Evolutionary conservation across 2,797 vertebrate genomes (phyloP), one percentile per base, ranked within the genome.

Genomic region (Hipposideros larvatus): DNA sequence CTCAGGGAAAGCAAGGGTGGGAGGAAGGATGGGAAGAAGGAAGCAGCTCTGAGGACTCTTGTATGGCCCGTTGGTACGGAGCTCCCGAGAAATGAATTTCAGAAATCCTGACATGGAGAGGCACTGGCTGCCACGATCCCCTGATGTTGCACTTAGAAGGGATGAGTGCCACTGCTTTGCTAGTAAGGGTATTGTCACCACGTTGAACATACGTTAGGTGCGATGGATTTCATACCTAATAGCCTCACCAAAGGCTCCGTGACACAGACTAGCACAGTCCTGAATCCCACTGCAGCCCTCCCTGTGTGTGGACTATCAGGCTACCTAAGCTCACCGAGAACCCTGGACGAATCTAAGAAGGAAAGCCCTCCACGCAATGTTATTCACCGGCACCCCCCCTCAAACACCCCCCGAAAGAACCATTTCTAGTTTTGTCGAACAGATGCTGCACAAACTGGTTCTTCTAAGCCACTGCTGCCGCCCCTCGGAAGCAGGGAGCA

Each of bases 21-120:
- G 59, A 77, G 57, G 65, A 16, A 37, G 26, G 19, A 8, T 0
- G 21, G 57, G 22, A 18, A 24, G 15, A 21, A 0, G 0, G 28
- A 19, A 4, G 15, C 22, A 0, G 0, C 13, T 18, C 24, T 0
- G 13, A n/a, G 9, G 26, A 46, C 16, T 15, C 18, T 10, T 1
- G 11, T 1, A 1, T 4, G 0, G 3, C 4, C 5, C 18, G 0
- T 31, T 5, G 1, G n/a, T 2, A 1, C 18, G 13, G 41, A 61
- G 18, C 37, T 22, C 3, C 4, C 0, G 2, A 43, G 51, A 59
- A 4, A 3, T 11, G 9, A 22, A 3, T 10, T 14, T 31, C 13
- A 37, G 70, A 51, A 19, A 10, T 0, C 18, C 46, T 1, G 21
- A 73, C 19, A 21, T 7, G 1, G 10, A 24, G 5, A 28, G 51